Percentiles rank a stretch among this genome's conserved stretches.
phyloP scores from a whole-genome alignment of 1,140 invertebrate species.

The Mercenaria mercenaria region DNA sequence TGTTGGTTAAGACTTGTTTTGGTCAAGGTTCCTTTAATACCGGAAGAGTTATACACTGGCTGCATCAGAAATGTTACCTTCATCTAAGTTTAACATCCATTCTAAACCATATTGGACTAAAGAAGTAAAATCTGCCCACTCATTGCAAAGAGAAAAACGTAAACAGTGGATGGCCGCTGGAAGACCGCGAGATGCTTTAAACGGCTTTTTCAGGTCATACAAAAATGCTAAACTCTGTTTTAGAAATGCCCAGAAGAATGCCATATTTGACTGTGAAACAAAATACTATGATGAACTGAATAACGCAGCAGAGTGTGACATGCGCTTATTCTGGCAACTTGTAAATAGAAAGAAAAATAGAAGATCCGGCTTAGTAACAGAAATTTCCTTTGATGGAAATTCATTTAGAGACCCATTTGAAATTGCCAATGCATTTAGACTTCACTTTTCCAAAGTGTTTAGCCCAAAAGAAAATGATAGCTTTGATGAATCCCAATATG shows the following conservation, averaged over 20 bases:
- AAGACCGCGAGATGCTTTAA: not conserved
- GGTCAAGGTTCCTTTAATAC: too few relatives aligned
- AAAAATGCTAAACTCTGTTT: not conserved
- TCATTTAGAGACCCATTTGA: not conserved
- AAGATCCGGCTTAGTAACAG: not conserved
- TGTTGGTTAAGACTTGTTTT: too few relatives aligned
- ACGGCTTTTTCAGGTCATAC: not conserved
- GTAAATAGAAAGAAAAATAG: not conserved
- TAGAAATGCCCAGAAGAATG: not conserved
- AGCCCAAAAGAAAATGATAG: not conserved
- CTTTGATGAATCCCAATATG: not conserved
- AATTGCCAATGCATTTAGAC: not conserved
- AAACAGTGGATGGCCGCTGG: not conserved
- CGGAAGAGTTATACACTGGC: too few relatives aligned
- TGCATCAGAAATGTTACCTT: too few relatives aligned
- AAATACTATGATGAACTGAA: not conserved
- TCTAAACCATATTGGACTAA: too few relatives aligned
- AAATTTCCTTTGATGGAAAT: not conserved
- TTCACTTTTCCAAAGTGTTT: too few relatives aligned
- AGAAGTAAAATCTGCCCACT: too few relatives aligned
- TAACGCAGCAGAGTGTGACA: not conserved
- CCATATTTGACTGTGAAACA: not conserved
- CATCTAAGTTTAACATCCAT: too few relatives aligned
- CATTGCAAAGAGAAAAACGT: too few relatives aligned
- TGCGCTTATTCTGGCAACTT: not conserved